Evolutionary conservation across 2,113 vertebrate species (phyloP), one percentile per base, ranked within the genome.

Genomic region (Corynorhinus townsendii): DNA sequence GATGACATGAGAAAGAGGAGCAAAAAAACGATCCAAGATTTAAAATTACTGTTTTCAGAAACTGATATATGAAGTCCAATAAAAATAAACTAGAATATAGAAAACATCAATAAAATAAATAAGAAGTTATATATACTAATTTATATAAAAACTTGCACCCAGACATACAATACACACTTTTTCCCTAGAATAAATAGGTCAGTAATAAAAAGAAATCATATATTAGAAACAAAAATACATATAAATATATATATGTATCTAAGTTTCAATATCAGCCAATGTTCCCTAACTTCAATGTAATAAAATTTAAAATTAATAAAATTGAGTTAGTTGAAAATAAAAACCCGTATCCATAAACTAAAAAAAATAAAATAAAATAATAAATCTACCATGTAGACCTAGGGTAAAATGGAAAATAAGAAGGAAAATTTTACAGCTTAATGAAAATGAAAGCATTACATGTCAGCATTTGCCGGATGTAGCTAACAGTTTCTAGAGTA

Each of bases 41-140:
- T 87, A 73, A 93, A 95, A 83, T 72, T 38, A 90, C 3, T 85
- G 38, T 40, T 59, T 28, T 80, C 3, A 91, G 79, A 95, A 95
- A 79, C 3, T 62, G 16, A 85, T 59, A n/a, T 68, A 68, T 20
- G 35, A 73, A 87, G 80, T 79, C 24, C 28, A 88, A 14, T 73
- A 69, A 76, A 64, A 82, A 83, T 56, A 84, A 83, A 52, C 14
- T 84, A 38, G 38, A 96, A 40, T 89, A 72, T 35, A 77, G 26
- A 59, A 40, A 35, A 88, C 16, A 20, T 45, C 71, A 80, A 71
- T 68, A 84, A 66, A 86, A 79, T 66, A 90, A 72, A 33, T 64
- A 62, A 56, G 28, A 77, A 71, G 2, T 88, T 84, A 38, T 59
- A 22, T 19, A 38, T 19, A 30, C 11, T 80, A 73, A 88, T 77